These are phyloP conservation scores for Otolemur garnettii DNA, from an alignment of 2,113 vertebrate species.

Conservation along the genomic window DNA sequence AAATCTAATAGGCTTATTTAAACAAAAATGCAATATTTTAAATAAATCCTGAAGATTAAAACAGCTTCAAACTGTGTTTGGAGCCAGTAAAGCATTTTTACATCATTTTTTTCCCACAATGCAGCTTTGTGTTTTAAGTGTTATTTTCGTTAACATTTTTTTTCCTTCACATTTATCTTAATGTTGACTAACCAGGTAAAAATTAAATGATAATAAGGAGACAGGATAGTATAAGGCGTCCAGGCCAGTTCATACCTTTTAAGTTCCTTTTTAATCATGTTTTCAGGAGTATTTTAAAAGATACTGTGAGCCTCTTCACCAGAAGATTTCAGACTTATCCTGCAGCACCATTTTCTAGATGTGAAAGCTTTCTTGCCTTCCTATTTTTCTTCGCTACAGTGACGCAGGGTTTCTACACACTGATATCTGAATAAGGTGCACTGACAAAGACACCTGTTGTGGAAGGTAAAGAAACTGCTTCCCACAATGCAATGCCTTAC, in stretches of 20 bases:
- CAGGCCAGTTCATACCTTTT: conserved; percentile 68
- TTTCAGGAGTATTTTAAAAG: conserved; percentile 54
- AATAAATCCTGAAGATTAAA: conserved; percentile 85
- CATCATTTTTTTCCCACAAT: background rate
- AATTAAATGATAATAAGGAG: conserved; percentile 21
- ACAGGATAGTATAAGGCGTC: background rate
- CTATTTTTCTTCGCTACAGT: conserved; percentile 41
- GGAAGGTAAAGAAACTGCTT: conserved; percentile 78
- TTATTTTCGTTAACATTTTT: conserved; percentile 56
- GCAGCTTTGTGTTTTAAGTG: background rate
- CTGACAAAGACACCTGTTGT: conserved; percentile 87
- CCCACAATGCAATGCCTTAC: conserved; percentile 81
- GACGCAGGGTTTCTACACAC: conserved; percentile 68
- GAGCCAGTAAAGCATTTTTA: conserved; percentile 66
- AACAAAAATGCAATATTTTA: conserved; percentile 85
- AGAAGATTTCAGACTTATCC: background rate
- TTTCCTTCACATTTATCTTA: background rate
- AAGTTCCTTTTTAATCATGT: conserved; percentile 51
- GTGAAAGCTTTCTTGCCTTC: conserved; percentile 49
- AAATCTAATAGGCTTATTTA: conserved; percentile 88
- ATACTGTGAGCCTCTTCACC: conserved; percentile 36
- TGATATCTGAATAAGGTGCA: conserved; percentile 57
- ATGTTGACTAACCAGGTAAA: conserved; percentile 60
- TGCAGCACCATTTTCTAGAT: background rate
- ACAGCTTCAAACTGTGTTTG: conserved; percentile 82